phyloP scores from a whole-genome alignment of 1,140 invertebrate genomes.

The Drosophila suzukii region DNA sequence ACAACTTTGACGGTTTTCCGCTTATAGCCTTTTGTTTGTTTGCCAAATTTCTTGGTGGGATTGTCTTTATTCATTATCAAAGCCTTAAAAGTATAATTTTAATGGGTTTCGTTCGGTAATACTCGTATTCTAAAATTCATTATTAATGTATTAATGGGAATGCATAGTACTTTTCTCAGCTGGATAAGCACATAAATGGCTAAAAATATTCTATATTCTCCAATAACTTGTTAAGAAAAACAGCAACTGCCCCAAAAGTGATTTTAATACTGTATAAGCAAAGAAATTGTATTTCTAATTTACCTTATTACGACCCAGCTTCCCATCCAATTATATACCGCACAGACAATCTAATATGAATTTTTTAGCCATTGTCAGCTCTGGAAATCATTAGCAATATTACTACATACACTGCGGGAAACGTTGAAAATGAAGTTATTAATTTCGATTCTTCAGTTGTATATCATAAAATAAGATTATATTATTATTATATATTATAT shows the following conservation, averaged over 20 bases:
- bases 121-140: too few relatives aligned
- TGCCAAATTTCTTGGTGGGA: conserved; percentile 22
- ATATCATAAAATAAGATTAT: too few relatives aligned
- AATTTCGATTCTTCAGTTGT: too few relatives aligned
- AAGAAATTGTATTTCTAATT: conserved; percentile 4
- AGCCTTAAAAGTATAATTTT: conserved; percentile 6
- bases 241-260: not conserved
- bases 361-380: conserved; percentile 13
- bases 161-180: not conserved
- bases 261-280: conserved; percentile 3
- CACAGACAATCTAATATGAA: conserved; percentile 5
- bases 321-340: conserved; percentile 9
- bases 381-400: conserved; percentile 9
- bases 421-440: not conserved
- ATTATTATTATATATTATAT: too few relatives aligned
- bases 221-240: conserved; percentile 1
- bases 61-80: conserved; percentile 30
- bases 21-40: conserved; percentile 22
- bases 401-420: not conserved
- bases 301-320: conserved; percentile 3
- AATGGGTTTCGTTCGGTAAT: too few relatives aligned
- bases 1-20: conserved; percentile 30
- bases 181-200: not conserved
- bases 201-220: not conserved
- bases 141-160: too few relatives aligned